These are phyloP conservation scores for Rhodophaea formosa DNA, from an alignment of 2,888 invertebrate species.

Conservation along the genomic window DNA sequence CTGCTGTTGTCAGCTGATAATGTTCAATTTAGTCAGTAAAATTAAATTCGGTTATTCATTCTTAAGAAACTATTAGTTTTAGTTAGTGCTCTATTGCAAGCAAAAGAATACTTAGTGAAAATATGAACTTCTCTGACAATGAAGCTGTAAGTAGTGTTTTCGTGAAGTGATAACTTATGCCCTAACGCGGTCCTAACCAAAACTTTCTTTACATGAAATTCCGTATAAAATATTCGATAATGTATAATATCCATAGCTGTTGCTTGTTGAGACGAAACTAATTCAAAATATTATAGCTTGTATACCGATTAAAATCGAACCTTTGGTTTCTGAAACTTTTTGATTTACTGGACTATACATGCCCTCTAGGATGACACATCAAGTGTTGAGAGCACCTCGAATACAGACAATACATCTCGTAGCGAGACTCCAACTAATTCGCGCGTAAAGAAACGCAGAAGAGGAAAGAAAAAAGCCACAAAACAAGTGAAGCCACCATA, in stretches of 20 bases:
- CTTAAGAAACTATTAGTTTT: background rate
- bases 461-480: slow-evolving; percentile 81
- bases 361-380: slow-evolving; percentile 85
- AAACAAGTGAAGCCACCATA: slow-evolving; percentile 87
- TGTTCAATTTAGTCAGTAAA: background rate
- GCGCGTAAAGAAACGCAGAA: slow-evolving; percentile 77
- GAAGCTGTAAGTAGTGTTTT: slow-evolving; percentile 66
- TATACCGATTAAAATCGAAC: too few relatives aligned
- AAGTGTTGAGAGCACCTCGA: slow-evolving; percentile 90
- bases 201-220: background rate
- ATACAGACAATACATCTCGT: slow-evolving; percentile 89
- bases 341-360: background rate
- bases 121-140: slow-evolving; percentile 74
- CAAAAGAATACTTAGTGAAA: slow-evolving; percentile 3
- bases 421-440: slow-evolving; percentile 90
- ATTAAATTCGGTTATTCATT: background rate
- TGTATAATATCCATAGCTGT: too few relatives aligned
- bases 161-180: slow-evolving; percentile 25
- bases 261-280: too few relatives aligned
- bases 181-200: slow-evolving; percentile 16
- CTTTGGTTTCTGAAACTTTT: background rate
- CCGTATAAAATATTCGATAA: too few relatives aligned
- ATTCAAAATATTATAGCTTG: background rate
- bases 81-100: background rate
- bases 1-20: slow-evolving; percentile 43